These are phyloP conservation scores for Nomada flava DNA, from an alignment of 2,888 invertebrate genomes.

Conservation along the genomic window DNA sequence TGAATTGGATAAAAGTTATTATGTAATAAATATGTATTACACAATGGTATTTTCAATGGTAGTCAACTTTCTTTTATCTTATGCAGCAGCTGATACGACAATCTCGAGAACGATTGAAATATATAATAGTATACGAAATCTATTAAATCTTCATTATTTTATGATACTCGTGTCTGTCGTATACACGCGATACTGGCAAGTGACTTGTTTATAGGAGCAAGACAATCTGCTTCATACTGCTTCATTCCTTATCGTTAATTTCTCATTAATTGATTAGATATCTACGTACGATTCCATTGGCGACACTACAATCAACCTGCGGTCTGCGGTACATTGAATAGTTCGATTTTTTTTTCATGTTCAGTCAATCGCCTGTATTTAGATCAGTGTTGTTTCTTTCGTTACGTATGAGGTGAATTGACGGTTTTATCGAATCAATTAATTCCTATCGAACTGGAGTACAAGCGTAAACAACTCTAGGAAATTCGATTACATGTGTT, in stretches of 20 bases:
- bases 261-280: constrained; percentile 32
- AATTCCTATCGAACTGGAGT: constrained; percentile 31
- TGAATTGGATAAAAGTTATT: too few relatives aligned
- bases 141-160: too few relatives aligned
- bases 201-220: not conserved
- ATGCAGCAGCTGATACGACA: too few relatives aligned
- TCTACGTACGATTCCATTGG: not conserved
- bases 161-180: not conserved
- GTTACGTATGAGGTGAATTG: not conserved
- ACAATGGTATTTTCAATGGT: too few relatives aligned
- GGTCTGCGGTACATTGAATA: not conserved
- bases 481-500: constrained; percentile 41
- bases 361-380: not conserved
- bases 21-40: too few relatives aligned
- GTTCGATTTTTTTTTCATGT: not conserved
- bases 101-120: too few relatives aligned
- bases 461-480: constrained; percentile 34
- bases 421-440: constrained; percentile 31
- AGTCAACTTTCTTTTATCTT: too few relatives aligned
- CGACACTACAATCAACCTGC: not conserved
- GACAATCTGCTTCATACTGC: not conserved
- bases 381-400: constrained; percentile 4
- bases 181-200: not conserved
- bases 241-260: constrained; percentile 25
- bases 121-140: too few relatives aligned